Evolutionary conservation across 2,113 vertebrate species (phyloP), one percentile per base, ranked within the genome.

Genomic region (Trogon surrucura): DNA sequence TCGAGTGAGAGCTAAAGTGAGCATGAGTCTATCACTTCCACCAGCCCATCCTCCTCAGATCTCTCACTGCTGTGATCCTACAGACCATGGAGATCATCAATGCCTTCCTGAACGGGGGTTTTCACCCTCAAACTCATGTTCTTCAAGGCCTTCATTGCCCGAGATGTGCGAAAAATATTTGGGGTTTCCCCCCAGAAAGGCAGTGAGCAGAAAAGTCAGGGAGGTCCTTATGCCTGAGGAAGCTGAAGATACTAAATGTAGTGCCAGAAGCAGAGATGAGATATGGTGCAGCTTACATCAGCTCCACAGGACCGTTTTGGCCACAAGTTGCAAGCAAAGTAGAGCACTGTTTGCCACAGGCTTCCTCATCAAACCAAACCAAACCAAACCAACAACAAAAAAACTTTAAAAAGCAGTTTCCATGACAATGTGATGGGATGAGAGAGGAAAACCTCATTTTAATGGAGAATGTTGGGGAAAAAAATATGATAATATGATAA

Each of bases 361-460:
- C 32, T 75, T 60, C 21, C 36, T 70, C 41, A 41, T 11, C 38
- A 41, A 41, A 41, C 10, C 10, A 41, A 41, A 41, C 9, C 41
- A 23, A 51, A 44, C 14, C 30, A 19, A 4, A 29, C 13, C 8
- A 17, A 41, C 41, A 44, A 20, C 34, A 22, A 5, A 16, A 16
- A 11, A 23, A 47, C 45, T 18, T 18, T 18, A 60, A 12, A 53
- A 75, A 21, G 10, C 48, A 47, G 74, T 94, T 94, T 88, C 87
- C 85, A 82, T 74, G 70, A 92, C 74, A 71, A 88, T 54, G 29
- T 0, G 0, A 44, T 21, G 26, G 32, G 41, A 27, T 32, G 29
- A 85, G 61, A 75, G 32, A 83, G 44, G 34, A 74, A 94, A 94
- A 61, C 47, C 51, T 95, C 36, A 57, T 82, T 95, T 94, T 71